These are phyloP conservation scores for Trogon melanurus DNA, from an alignment of 2,113 vertebrate species.

Conservation along the genomic window DNA sequence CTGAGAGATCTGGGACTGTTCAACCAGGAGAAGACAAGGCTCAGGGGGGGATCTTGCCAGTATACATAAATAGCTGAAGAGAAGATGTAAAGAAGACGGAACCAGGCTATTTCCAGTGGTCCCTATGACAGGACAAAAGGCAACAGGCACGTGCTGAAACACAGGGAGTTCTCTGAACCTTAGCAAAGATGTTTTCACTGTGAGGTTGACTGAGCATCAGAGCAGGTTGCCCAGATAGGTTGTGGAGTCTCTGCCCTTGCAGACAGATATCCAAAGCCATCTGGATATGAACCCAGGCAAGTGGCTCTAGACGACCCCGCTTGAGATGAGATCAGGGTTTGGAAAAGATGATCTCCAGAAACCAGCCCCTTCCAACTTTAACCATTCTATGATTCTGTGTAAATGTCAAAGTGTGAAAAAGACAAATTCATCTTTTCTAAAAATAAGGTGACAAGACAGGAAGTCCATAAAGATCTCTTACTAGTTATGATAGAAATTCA, in stretches of 20 bases:
- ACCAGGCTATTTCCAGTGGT: neutral
- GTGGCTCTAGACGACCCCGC: neutral
- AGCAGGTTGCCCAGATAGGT: neutral
- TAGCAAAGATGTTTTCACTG: neutral
- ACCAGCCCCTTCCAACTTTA: neutral
- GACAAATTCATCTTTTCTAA: neutral
- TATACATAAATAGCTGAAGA: neutral
- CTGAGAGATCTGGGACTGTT: neutral
- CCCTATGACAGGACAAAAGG: neutral
- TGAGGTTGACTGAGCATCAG: accelerated
- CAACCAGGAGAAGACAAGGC: neutral
- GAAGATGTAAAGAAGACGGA: neutral
- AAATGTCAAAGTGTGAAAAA: neutral
- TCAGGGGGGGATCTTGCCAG: neutral
- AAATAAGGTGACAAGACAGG: neutral
- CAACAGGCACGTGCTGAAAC: neutral
- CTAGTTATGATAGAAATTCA: neutral
- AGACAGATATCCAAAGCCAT: neutral
- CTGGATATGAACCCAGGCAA: neutral
- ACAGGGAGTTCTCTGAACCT: neutral
- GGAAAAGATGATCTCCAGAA: neutral
- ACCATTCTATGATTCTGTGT: neutral
- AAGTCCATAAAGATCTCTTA: neutral
- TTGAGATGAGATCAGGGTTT: neutral
- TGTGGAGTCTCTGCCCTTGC: neutral